Conservation (phyloP, 2,113 vertebrate genomes). For the Grus americana region DNA sequence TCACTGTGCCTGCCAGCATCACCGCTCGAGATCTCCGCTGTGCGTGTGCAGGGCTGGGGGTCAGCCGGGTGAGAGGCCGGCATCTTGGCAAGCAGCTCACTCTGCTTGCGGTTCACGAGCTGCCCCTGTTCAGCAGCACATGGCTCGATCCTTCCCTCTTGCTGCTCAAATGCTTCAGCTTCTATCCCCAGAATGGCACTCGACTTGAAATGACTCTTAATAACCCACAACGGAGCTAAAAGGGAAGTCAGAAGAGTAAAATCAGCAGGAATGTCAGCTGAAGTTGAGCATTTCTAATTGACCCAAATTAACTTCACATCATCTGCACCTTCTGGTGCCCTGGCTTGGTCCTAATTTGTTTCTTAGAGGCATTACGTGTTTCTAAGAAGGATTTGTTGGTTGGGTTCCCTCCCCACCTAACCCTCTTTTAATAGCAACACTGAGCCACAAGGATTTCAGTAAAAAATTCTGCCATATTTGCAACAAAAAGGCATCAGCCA, state of each 20-base stretch:
- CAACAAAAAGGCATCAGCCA: background rate
- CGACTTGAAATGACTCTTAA: background rate
- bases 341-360: background rate
- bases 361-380: background rate
- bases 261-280: background rate
- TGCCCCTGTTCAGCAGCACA: background rate
- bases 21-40: background rate
- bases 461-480: background rate
- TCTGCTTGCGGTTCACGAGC: accelerated
- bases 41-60: background rate
- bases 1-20: accelerated
- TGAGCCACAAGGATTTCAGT: background rate
- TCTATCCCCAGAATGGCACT: background rate
- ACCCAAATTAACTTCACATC: background rate
- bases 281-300: background rate
- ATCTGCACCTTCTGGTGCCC: background rate
- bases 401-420: accelerated
- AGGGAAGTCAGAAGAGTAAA: background rate
- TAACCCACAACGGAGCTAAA: background rate
- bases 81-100: background rate
- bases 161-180: background rate
- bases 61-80: accelerated
- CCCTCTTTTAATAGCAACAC: background rate
- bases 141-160: background rate
- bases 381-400: background rate